These are phyloP conservation scores for Turritopsis rubra DNA, from an alignment of 30 jellyfish, hydroid and myxozoan genomes.

Conservation along the genomic window DNA sequence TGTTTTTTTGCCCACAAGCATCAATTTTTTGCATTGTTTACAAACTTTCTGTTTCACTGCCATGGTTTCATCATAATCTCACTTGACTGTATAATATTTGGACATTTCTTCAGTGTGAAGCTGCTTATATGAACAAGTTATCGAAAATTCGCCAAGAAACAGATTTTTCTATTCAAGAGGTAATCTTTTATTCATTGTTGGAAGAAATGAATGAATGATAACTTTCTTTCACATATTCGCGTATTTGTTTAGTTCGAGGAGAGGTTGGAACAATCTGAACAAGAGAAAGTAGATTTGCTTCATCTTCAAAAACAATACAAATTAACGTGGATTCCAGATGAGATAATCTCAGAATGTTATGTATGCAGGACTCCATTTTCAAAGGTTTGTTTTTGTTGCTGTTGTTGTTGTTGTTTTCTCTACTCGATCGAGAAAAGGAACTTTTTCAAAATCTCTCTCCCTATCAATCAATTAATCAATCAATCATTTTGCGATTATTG, in stretches of 20 bases:
- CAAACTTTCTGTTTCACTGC: too few relatives aligned
- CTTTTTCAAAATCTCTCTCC: too few relatives aligned
- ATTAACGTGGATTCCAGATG: conserved; percentile 41
- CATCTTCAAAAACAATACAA: conserved; percentile 20
- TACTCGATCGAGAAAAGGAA: not conserved
- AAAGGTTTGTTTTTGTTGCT: not conserved
- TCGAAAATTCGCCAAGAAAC: conserved; percentile 3
- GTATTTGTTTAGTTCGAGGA: not conserved
- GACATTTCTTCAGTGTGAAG: conserved; percentile 9
- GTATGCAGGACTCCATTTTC: conserved; percentile 33
- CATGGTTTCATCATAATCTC: too few relatives aligned
- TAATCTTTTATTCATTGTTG: not conserved
- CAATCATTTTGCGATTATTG: too few relatives aligned
- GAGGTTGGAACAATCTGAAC: not conserved
- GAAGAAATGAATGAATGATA: not conserved
- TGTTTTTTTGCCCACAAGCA: too few relatives aligned
- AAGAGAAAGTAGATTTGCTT: conserved; percentile 16
- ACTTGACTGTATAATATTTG: too few relatives aligned
- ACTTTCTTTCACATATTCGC: not conserved
- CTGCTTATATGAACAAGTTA: not conserved
- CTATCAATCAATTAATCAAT: too few relatives aligned
- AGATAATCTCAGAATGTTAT: conserved; percentile 23
- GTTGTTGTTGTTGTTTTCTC: not conserved
- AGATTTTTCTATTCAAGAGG: not conserved
- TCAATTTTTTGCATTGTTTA: too few relatives aligned